These are phyloP conservation scores for Hyperoplus immaculatus DNA, from an alignment of 2,797 vertebrate genomes.

Conservation along the genomic window DNA sequence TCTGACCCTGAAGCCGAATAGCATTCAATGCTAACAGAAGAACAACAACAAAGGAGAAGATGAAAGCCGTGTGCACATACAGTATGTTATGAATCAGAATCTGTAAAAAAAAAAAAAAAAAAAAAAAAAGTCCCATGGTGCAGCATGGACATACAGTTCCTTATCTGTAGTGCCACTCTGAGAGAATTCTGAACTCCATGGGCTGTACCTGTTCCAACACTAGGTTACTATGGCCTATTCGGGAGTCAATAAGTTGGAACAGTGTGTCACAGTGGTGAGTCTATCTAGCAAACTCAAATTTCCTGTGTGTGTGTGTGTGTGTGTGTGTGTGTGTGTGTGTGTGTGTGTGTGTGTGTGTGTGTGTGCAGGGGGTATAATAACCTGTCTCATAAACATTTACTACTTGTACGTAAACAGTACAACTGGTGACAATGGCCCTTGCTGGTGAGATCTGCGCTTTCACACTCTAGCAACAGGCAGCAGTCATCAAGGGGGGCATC, in stretches of 20 bases:
- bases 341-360: too few relatives aligned
- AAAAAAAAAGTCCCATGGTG: background rate
- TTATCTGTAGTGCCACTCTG: background rate
- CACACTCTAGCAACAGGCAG: background rate
- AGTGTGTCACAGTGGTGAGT: background rate
- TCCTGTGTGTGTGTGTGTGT: too few relatives aligned
- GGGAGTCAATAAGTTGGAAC: background rate
- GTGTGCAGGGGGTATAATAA: background rate
- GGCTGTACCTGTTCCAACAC: background rate
- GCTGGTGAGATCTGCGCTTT: slow-evolving; percentile 6
- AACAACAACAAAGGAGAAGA: too few relatives aligned
- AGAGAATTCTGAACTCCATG: background rate
- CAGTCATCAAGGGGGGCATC: background rate
- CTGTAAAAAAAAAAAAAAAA: background rate
- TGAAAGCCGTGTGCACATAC: too few relatives aligned
- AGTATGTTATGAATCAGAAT: too few relatives aligned
- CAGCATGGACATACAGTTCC: background rate
- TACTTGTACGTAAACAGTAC: background rate
- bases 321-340: too few relatives aligned
- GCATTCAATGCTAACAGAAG: too few relatives aligned
- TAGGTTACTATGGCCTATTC: background rate
- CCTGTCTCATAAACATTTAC: slow-evolving; percentile 3
- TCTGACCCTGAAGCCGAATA: too few relatives aligned
- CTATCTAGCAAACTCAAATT: background rate
- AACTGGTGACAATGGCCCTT: background rate